Evolutionary conservation across 2,888 invertebrate species (phyloP).

Genomic region (Microchrysa polita): DNA sequence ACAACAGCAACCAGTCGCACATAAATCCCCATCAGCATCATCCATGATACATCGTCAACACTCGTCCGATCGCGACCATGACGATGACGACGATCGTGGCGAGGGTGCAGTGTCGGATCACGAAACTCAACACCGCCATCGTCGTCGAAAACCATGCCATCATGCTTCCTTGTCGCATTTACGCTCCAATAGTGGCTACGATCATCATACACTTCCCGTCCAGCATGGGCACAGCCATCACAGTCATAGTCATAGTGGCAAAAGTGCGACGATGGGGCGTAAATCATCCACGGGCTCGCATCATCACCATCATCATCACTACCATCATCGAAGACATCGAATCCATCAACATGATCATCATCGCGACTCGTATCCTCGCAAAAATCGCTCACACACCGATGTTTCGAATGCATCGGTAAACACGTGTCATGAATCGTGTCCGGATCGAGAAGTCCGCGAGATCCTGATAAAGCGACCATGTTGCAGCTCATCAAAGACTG

Average conservation of each 20-base stretch:
- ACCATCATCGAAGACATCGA: constrained; percentile 47
- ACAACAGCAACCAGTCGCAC: constrained; percentile 14
- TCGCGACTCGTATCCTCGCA: constrained; percentile 56
- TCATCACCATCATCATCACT: constrained; percentile 47
- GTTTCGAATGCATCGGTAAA: constrained; percentile 60
- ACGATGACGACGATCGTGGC: constrained; percentile 32
- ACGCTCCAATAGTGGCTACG: constrained; percentile 49
- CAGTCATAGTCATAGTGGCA: constrained; percentile 54
- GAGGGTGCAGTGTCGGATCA: constrained; percentile 43
- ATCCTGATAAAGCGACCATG: constrained; percentile 60
- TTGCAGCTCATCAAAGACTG: constrained; percentile 59
- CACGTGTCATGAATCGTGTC: constrained; percentile 60
- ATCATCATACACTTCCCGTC: constrained; percentile 50
- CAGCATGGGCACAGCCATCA: constrained; percentile 53
- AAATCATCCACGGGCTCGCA: constrained; percentile 28
- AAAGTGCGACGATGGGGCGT: constrained; percentile 51
- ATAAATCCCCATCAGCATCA: constrained; percentile 49
- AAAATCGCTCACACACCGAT: constrained; percentile 62
- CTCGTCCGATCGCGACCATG: constrained; percentile 18
- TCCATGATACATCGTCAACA: constrained; percentile 42
- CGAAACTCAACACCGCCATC: constrained; percentile 19
- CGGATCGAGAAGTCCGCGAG: constrained; percentile 62
- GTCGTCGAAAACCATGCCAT: constrained; percentile 24
- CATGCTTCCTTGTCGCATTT: constrained; percentile 39
- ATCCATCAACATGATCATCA: constrained; percentile 51